Conservation (phyloP, 2,113 vertebrate genomes). For the Tretioscincus oriximinensis region DNA sequence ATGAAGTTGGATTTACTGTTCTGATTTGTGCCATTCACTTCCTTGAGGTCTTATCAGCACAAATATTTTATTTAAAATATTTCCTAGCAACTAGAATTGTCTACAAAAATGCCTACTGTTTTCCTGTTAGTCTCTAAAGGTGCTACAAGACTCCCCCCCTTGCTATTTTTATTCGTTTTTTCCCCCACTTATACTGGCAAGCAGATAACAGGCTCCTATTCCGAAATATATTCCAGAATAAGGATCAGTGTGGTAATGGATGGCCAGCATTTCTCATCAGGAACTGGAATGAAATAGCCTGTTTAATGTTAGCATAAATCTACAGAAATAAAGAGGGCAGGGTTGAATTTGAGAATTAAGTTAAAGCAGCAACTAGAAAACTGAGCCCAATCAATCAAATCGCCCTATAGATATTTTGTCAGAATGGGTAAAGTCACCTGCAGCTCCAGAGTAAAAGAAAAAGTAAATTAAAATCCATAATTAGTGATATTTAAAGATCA, state of each 20-base stretch:
- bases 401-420: not conserved
- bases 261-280: not conserved
- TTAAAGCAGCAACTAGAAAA: not conserved
- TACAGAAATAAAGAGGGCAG: not conserved
- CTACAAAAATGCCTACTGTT: not conserved
- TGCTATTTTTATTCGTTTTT: too few relatives aligned
- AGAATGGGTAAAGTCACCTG: not conserved
- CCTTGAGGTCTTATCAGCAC: not conserved
- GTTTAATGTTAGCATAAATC: too few relatives aligned
- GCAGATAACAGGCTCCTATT: too few relatives aligned
- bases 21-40: not conserved
- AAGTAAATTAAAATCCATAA: not conserved
- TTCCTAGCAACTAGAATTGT: too few relatives aligned
- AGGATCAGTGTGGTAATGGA: not conserved
- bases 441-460: not conserved
- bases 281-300: not conserved
- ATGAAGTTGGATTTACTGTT: not conserved
- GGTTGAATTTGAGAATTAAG: not conserved
- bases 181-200: too few relatives aligned
- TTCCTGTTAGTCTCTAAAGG: too few relatives aligned
- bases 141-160: too few relatives aligned
- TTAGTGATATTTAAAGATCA: too few relatives aligned
- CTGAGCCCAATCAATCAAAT: not conserved
- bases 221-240: too few relatives aligned
- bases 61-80: not conserved